phyloP scores from a whole-genome alignment of 2,797 vertebrate species.

The Chrysocyon brachyurus region DNA sequence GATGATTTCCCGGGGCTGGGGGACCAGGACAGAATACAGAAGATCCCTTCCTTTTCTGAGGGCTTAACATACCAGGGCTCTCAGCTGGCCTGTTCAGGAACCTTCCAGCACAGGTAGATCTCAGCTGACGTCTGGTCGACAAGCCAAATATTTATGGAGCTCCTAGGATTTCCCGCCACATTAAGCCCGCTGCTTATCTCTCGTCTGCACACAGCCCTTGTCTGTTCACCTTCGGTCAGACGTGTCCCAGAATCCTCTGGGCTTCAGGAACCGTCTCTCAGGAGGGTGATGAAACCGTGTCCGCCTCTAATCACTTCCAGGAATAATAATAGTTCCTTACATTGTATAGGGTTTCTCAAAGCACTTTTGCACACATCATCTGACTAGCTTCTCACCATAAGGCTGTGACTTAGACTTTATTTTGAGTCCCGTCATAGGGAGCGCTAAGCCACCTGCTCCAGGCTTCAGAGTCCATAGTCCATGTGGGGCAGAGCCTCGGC shows the following conservation, averaged over 20 bases:
- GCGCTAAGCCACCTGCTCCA: slow-evolving; percentile 41
- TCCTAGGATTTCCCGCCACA: slow-evolving; percentile 74
- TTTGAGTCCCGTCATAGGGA: not conserved
- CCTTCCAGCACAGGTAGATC: slow-evolving; percentile 76
- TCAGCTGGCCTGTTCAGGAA: slow-evolving; percentile 74
- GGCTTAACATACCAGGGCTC: slow-evolving; percentile 55
- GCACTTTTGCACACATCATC: slow-evolving; percentile 36
- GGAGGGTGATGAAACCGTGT: slow-evolving; percentile 66
- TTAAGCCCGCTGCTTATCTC: slow-evolving; percentile 80
- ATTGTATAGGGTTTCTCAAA: slow-evolving; percentile 72
- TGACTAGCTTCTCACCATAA: not conserved
- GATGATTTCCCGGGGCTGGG: slow-evolving; percentile 61
- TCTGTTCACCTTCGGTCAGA: slow-evolving; percentile 55
- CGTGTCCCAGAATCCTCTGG: slow-evolving; percentile 68
- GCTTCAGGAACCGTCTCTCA: slow-evolving; percentile 61
- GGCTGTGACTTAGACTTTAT: slow-evolving; percentile 1
- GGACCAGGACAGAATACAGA: not conserved
- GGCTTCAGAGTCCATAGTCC: not conserved
- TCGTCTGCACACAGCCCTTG: not conserved
- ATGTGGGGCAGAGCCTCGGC: too few relatives aligned
- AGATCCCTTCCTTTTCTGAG: not conserved
- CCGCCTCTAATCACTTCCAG: slow-evolving; percentile 80
- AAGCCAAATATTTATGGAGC: slow-evolving; percentile 79
- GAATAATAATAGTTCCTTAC: slow-evolving; percentile 70
- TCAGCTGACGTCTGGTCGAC: slow-evolving; percentile 78